Evolutionary conservation across 1,140 invertebrate genomes (phyloP).

Genomic region (Drosophila ananassae): DNA sequence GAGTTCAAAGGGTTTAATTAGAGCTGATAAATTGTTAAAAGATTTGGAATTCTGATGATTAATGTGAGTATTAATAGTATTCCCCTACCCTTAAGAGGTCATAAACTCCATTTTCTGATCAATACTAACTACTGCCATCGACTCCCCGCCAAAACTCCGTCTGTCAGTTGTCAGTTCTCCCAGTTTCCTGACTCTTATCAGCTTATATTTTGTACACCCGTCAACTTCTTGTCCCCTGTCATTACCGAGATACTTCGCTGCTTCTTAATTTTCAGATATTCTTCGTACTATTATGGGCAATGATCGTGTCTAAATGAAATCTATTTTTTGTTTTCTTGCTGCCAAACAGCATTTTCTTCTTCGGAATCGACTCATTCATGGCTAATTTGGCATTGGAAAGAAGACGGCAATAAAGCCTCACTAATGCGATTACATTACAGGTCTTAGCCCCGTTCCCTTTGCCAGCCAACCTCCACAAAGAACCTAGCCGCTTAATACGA

Average conservation of each 20-base stretch:
- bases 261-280: slow-evolving; percentile 40
- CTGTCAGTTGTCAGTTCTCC: slow-evolving; percentile 14
- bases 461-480: slow-evolving; percentile 31
- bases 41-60: neutral
- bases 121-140: slow-evolving; percentile 1
- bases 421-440: slow-evolving; percentile 82
- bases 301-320: slow-evolving; percentile 81
- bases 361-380: slow-evolving; percentile 39
- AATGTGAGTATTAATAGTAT: too few species aligned
- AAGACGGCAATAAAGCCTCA: slow-evolving; percentile 61
- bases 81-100: neutral
- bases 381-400: slow-evolving; percentile 58
- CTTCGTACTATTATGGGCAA: slow-evolving; percentile 64
- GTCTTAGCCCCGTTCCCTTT: slow-evolving; percentile 29
- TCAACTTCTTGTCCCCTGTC: slow-evolving; percentile 57
- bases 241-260: slow-evolving; percentile 67
- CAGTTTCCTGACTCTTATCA: slow-evolving; percentile 65
- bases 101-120: neutral
- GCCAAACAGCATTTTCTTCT: slow-evolving; percentile 29
- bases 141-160: neutral
- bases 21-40: slow-evolving; percentile 38
- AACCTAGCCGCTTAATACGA: slow-evolving; percentile 61
- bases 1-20: slow-evolving; percentile 67
- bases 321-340: slow-evolving; percentile 55
- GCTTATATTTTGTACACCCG: slow-evolving; percentile 65